A percentile compares a stretch with the other conserved stretches of the same genome.
Evolutionary conservation across 2,888 invertebrate genomes (phyloP).

Genomic region (Epinotia demarniana): DNA sequence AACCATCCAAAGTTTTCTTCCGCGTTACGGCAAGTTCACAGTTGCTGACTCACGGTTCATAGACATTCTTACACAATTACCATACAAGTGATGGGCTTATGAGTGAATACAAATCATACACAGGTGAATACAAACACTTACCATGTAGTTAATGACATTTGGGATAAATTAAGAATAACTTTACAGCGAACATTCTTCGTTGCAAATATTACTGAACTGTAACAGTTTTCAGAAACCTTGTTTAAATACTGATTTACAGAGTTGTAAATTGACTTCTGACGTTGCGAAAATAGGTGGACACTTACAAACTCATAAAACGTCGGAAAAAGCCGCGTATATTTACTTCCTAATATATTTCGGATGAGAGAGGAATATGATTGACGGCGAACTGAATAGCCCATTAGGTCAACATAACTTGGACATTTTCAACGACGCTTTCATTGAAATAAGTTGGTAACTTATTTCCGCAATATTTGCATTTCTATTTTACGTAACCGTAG

Average conservation of each 20-base stretch:
- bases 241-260: conserved; percentile 35
- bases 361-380: conserved; percentile 50
- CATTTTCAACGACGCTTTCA: conserved; percentile 50
- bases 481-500: conserved; percentile 62
- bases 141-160: conserved; percentile 1
- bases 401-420: conserved; percentile 51
- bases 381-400: conserved; percentile 54
- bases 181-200: background rate
- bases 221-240: conserved; percentile 14
- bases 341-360: conserved; percentile 42
- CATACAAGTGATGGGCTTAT: conserved; percentile 30
- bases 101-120: conserved; percentile 20
- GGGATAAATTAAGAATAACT: conserved; percentile 1
- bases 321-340: conserved; percentile 15
- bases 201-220: background rate
- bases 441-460: conserved; percentile 50
- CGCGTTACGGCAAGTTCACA: conserved; percentile 16
- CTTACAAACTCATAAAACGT: conserved; percentile 21
- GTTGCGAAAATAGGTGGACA: conserved; percentile 28
- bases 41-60: conserved; percentile 37
- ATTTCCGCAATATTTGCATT: conserved; percentile 65
- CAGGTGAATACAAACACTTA: conserved; percentile 9
- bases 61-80: conserved; percentile 28
- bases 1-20: conserved; percentile 2
- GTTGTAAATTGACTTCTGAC: conserved; percentile 23